phyloP scores from a whole-genome alignment of 2,888 invertebrate species.

The Hipparchia semele region DNA sequence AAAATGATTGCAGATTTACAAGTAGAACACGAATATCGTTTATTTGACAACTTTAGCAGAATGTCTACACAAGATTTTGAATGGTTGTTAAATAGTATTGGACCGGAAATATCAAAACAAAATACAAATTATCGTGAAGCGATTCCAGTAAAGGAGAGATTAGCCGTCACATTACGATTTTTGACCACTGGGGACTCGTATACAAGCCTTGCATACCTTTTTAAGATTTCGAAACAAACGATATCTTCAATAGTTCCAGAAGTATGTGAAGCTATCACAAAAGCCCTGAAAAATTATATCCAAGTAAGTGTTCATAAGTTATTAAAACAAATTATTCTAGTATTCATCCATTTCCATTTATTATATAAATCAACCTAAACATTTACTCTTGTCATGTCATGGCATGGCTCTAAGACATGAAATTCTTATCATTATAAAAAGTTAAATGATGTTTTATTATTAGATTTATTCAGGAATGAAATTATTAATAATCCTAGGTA shows the following conservation, averaged over 20 bases:
- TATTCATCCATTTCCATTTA: not conserved
- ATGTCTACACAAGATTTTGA: constrained; percentile 5
- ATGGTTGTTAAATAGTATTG: not conserved
- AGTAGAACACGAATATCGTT: constrained; percentile 2
- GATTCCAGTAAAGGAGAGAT: not conserved
- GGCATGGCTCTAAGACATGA: constrained; percentile 8
- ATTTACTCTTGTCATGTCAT: constrained; percentile 4
- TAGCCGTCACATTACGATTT: constrained; percentile 3
- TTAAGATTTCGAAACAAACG: not conserved
- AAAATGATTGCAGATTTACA: not conserved
- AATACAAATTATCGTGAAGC: constrained; percentile 3
- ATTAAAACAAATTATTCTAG: constrained; percentile 4
- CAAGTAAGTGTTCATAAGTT: constrained; percentile 3
- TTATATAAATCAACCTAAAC: constrained; percentile 3
- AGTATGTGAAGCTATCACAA: constrained; percentile 4
- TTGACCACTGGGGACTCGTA: not conserved
- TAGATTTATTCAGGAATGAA: not conserved
- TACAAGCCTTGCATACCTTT: not conserved
- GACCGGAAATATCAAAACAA: constrained; percentile 7
- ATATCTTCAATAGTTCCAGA: not conserved
- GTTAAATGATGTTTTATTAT: constrained; percentile 4
- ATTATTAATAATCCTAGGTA: constrained; percentile 4
- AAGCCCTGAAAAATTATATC: constrained; percentile 1
- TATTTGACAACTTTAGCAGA: constrained; percentile 4
- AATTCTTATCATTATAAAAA: constrained; percentile 5